Evolutionary conservation across 2,113 vertebrate genomes (phyloP).

Genomic region (Ptilonorhynchus violaceus): DNA sequence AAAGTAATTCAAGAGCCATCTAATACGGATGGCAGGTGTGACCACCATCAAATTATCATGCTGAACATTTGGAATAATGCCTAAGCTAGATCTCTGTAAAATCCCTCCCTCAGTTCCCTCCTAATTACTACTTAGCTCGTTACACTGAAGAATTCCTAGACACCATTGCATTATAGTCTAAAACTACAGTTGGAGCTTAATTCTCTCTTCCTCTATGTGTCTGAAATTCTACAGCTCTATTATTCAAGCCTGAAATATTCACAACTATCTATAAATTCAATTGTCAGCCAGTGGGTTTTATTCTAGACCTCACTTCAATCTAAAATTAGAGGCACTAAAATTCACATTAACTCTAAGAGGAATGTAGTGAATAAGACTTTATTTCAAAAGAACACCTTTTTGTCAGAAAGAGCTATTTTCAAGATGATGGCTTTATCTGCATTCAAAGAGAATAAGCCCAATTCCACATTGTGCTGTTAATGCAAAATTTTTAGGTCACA

Average conservation of each 20-base stretch:
- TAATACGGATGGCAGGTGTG: neutral
- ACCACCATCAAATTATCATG: conserved; percentile 6
- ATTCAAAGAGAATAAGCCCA: conserved; percentile 82
- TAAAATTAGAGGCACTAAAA: conserved; percentile 96
- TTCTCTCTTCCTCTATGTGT: conserved; percentile 81
- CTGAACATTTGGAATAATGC: conserved; percentile 23
- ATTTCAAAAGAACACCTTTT: conserved; percentile 92
- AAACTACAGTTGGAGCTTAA: conserved; percentile 72
- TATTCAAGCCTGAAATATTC: conserved; percentile 94
- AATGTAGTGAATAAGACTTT: conserved; percentile 88
- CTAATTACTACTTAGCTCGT: conserved; percentile 75
- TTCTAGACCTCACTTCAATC: conserved; percentile 88
- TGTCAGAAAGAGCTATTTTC: conserved; percentile 92
- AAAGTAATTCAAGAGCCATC: neutral
- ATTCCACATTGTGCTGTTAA: conserved; percentile 90
- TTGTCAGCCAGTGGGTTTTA: conserved; percentile 90
- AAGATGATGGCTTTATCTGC: conserved; percentile 97
- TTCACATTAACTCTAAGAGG: conserved; percentile 90
- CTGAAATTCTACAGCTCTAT: conserved; percentile 90
- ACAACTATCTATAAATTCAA: conserved; percentile 98
- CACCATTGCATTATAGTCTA: conserved; percentile 67
- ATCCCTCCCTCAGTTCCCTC: conserved; percentile 58
- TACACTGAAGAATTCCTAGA: conserved; percentile 68
- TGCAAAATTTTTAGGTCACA: conserved; percentile 84
- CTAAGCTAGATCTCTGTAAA: conserved; percentile 43